These are phyloP conservation scores for Somateria mollissima DNA, from an alignment of 2,797 vertebrate species.

Conservation along the genomic window DNA sequence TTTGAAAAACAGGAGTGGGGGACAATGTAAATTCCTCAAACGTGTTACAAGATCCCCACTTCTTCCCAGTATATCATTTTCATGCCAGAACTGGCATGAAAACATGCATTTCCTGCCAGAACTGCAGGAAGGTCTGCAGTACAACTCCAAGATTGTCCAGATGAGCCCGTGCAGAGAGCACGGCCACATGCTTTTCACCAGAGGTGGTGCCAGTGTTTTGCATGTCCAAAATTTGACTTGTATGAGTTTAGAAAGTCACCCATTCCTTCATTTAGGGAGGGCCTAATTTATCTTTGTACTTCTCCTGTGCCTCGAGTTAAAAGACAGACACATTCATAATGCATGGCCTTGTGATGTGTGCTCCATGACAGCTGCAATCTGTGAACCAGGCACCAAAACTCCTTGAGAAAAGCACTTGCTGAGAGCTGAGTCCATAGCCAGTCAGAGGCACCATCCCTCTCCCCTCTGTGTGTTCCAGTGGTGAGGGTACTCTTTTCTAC, in stretches of 20 bases:
- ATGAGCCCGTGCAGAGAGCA: neutral
- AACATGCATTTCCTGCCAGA: neutral
- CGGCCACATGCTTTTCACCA: neutral
- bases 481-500: neutral
- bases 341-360: slow-evolving; percentile 41
- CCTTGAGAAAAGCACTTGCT: slow-evolving; percentile 16
- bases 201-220: neutral
- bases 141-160: neutral
- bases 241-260: neutral
- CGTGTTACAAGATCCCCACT: neutral
- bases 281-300: slow-evolving; percentile 25
- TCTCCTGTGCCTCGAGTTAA: neutral
- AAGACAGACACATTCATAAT: slow-evolving; percentile 56
- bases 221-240: neutral
- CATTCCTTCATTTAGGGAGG: neutral
- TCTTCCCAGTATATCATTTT: neutral
- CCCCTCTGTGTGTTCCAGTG: neutral
- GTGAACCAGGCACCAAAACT: slow-evolving; percentile 37
- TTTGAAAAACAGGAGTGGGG: neutral
- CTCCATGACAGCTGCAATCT: slow-evolving; percentile 59
- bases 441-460: neutral
- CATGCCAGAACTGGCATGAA: neutral
- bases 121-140: neutral
- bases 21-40: neutral
- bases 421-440: neutral